Evolutionary conservation across 1,140 invertebrate species (phyloP), one percentile per base, ranked within the genome.

Genomic region (Trichomalopsis sarcophagae): DNA sequence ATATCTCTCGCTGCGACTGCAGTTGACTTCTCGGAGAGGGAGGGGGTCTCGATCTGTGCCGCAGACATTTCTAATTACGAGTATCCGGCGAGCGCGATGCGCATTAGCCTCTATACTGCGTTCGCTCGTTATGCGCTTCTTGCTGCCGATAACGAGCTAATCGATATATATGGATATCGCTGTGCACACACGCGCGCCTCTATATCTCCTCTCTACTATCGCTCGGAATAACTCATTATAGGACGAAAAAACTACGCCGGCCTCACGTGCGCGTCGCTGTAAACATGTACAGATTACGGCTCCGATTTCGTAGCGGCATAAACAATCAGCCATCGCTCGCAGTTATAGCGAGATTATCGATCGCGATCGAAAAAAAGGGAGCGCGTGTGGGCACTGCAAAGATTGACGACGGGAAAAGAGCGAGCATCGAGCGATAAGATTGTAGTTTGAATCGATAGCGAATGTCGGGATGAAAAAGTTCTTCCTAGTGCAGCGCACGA

Each of bases 331-430:
- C 13, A 0, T 55, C 13, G 50, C 11, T 55, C 11, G 4, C 14
- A 27, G 27, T 17, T 14, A 2, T 55, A 4, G 14, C 50, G 17
- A 17, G 5, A 21, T 55, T 55, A 21, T 44, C 1, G 50, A 55
- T 92, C 92, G 9, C 10, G 75, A 77, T 55, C 27, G n/a, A 30
- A 62, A 73, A 73, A 73, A 73, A 73, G 2, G 2, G 17, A 17
- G 2, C 2, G 50, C 0, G 14, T 17, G 5, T 50, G 47, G 10
- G 47, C 47, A 14, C 14, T 2, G 14, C 27, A 27, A 27, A 55
- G 50, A 55, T 55, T 55, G 14, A 9, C 47, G 47, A 50, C 2
- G 27, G 27, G 10, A 14, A 50, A 14, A 50, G 47, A 50, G 47
- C 2, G 10, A 5, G 47, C 1, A 10, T 50, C 50, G 50, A 5